phyloP scores from a whole-genome alignment of 2,888 invertebrate genomes.

The Acleris laterana region DNA sequence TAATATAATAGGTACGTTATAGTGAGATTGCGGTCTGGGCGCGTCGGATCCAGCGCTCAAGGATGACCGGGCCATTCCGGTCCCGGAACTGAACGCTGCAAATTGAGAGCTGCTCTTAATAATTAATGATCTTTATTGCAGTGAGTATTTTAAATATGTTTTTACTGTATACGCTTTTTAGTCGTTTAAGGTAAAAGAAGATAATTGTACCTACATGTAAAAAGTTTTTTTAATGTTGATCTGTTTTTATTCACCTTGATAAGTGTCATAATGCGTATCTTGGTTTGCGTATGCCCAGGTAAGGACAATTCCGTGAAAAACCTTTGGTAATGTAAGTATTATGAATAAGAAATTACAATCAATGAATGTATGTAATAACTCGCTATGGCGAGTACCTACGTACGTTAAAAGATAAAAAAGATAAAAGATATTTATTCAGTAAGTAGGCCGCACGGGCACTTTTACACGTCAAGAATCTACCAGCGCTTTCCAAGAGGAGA shows the following conservation, averaged over 20 bases:
- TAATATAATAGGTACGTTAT: constrained; percentile 16
- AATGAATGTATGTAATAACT: no score
- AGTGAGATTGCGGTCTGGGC: constrained; percentile 37
- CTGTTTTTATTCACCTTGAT: not conserved
- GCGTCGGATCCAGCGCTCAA: constrained; percentile 36
- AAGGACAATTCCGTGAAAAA: not conserved
- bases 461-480: no score
- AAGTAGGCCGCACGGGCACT: no score
- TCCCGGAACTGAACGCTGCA: constrained; percentile 32
- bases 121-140: constrained; percentile 37
- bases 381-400: no score
- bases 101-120: constrained; percentile 34
- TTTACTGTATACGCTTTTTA: constrained; percentile 17
- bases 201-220: not conserved
- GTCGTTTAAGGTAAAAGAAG: constrained; percentile 15
- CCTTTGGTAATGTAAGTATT: no score
- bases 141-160: constrained; percentile 22
- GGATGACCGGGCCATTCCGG: constrained; percentile 38
- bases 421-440: no score
- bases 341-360: no score
- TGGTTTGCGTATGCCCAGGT: not conserved
- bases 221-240: not conserved
- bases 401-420: no score
- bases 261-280: not conserved
- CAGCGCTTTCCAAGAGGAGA: no score